Evolutionary conservation across 2,797 vertebrate species (phyloP).

Genomic region (Bucorvus abyssinicus): DNA sequence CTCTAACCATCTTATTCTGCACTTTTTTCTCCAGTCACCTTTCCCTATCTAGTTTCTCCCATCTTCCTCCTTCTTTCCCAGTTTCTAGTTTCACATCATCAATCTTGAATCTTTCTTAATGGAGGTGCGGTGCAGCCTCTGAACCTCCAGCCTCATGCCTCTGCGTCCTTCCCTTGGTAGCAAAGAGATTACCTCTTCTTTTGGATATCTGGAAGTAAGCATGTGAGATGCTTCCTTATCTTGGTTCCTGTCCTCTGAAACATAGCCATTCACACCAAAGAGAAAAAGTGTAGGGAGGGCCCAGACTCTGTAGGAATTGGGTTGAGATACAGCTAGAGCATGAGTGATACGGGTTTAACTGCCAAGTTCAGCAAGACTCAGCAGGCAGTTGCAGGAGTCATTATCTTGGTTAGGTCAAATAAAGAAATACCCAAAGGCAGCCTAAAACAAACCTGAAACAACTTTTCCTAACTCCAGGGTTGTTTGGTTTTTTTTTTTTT

Average conservation of each 20-base stretch:
- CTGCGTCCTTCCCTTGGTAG: background rate
- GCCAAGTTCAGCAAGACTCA: background rate
- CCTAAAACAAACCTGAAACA: background rate
- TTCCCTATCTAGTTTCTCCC: background rate
- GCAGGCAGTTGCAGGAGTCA: background rate
- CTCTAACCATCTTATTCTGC: background rate
- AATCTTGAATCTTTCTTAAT: background rate
- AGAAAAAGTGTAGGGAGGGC: background rate
- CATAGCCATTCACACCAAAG: background rate
- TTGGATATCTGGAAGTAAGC: background rate
- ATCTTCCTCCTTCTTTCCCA: background rate
- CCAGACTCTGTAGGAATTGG: background rate
- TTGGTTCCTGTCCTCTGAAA: background rate
- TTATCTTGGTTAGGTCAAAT: background rate
- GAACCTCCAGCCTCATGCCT: background rate
- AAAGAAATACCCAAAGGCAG: background rate
- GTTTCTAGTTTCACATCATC: background rate
- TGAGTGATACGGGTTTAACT: accelerated
- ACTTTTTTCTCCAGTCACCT: background rate
- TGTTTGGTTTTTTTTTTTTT: background rate
- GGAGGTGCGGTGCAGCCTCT: background rate
- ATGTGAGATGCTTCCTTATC: background rate
- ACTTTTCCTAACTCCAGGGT: background rate
- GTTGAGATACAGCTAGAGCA: background rate
- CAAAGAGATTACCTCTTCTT: background rate